These are phyloP conservation scores for Alviniconcha strummeri DNA, from an alignment of 2,888 invertebrate species.

Conservation along the genomic window DNA sequence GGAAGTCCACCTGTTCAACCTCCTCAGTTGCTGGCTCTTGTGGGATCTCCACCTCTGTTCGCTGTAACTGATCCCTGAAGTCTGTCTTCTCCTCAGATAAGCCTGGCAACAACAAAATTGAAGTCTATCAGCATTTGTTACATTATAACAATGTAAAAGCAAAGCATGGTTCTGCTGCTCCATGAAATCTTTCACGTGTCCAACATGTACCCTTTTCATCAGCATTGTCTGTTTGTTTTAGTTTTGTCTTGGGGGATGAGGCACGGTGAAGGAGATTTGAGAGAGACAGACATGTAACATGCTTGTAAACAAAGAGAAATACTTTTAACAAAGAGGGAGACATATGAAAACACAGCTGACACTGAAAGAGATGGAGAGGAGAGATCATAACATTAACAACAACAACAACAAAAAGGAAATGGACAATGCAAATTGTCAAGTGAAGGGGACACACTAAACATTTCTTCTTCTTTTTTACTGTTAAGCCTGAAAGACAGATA, in stretches of 20 bases:
- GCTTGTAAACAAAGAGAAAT: too few relatives aligned
- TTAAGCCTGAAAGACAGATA: too few relatives aligned
- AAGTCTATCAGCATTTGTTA: too few relatives aligned
- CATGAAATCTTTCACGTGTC: too few relatives aligned
- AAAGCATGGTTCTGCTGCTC: too few relatives aligned
- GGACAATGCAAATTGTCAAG: neutral
- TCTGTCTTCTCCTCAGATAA: conserved; percentile 43
- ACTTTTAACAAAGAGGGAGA: neutral
- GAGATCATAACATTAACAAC: neutral
- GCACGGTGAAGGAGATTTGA: neutral
- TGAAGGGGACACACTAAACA: neutral
- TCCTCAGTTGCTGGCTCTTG: conserved; percentile 44
- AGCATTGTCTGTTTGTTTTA: too few relatives aligned
- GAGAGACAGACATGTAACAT: neutral
- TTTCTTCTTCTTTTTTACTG: too few relatives aligned
- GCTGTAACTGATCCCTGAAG: conserved; percentile 42
- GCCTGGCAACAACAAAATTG: conserved; percentile 26
- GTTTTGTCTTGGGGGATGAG: too few relatives aligned
- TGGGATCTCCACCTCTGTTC: conserved; percentile 35
- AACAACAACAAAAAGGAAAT: neutral
- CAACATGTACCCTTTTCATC: too few relatives aligned
- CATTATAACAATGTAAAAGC: too few relatives aligned
- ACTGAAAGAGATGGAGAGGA: neutral
- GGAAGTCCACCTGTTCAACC: conserved; percentile 59
- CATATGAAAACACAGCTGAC: neutral